Base-by-base conservation (phyloP, 2,888 invertebrate species). In the Erebia epiphron region DNA sequence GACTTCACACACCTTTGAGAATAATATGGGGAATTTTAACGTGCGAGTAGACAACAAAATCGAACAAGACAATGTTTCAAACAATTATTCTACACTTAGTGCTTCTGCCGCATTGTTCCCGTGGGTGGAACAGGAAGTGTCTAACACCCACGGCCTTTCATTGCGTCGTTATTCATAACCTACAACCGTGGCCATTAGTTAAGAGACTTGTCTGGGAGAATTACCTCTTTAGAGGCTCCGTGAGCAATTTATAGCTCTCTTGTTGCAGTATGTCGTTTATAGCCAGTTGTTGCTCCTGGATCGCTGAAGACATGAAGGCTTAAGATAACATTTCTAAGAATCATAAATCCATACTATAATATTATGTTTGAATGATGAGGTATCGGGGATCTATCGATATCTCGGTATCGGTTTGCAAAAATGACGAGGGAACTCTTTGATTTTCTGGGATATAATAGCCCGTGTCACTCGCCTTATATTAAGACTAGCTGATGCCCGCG, bases 121-220 rank as follows among this genome's bases (percentile, higher is more conserved):
- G 92, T 92, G 89, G 91, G 92, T 88, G 90, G 89, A 85, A 88
- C 84, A 88, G 91, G 91, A 92, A 92, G 87, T 86, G 79, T 82
- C 80, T 79, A 78, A 83, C 90, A 86, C 92, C 92, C 90, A 92
- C 92, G 79, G 79, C 79, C 86, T 86, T 88, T 91, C 91, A 90
- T 87, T 89, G 86, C 77, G 68, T 75, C 73, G 77, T 91, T 91
- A 92, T 90, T 91, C 90, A 92, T 89, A 83, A 79, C 80, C 71
- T 70, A 67, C 71, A 67, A 71, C 74, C 72, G 73, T 69, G 73
- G 72, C 75, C 76, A 78, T 79, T 79, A 79, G 76, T 74, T 73
- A 73, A 75, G 70, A 72, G 73, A 75, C 75, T 76, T 72, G 76
- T 77, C 75, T 74, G 71, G 60, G 71, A 70, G 73, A 70, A 72